Conservation (phyloP, 2,888 invertebrate species). For the Torymus aiolomorphi region DNA sequence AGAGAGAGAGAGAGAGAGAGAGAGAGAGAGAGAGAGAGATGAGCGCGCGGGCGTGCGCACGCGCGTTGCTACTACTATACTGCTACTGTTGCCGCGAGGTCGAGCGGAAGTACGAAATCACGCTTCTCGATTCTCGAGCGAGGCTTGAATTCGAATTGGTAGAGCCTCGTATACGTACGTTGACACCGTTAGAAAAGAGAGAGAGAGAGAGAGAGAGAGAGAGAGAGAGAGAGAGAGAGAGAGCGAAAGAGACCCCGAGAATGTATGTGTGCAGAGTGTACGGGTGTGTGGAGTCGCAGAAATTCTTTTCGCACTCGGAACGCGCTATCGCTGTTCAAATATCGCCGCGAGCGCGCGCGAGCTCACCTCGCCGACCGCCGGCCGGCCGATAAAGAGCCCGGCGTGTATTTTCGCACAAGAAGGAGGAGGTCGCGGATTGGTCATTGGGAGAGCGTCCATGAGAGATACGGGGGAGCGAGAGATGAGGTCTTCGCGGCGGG, state of each 20-base stretch:
- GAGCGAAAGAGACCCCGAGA: conserved; percentile 2
- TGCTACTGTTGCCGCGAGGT: conserved; percentile 17
- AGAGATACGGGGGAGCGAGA: no score
- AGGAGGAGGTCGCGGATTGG: no score
- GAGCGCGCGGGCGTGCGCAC: conserved; percentile 4
- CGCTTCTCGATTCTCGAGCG: conserved; percentile 63
- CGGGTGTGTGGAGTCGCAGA: conserved; percentile 53
- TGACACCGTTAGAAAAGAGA: conserved; percentile 64
- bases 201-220: conserved; percentile 2
- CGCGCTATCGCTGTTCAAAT: conserved; percentile 51
- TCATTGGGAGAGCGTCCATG: no score
- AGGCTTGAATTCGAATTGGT: conserved; percentile 66
- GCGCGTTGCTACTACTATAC: no score
- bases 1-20: conserved; percentile 25
- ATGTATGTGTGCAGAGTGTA: conserved; percentile 53
- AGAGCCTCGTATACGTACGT: conserved; percentile 50
- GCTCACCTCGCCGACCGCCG: not conserved
- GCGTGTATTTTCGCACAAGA: no score
- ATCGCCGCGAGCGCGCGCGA: conserved; percentile 22
- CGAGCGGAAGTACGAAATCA: conserved; percentile 67
- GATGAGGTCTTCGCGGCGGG: no score
- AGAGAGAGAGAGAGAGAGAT: conserved; percentile 19
- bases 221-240: no score
- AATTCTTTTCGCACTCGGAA: conserved; percentile 56
- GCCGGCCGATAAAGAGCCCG: no score